Conservation (phyloP, 2,113 vertebrate genomes). For the Eolophus roseicapilla region DNA sequence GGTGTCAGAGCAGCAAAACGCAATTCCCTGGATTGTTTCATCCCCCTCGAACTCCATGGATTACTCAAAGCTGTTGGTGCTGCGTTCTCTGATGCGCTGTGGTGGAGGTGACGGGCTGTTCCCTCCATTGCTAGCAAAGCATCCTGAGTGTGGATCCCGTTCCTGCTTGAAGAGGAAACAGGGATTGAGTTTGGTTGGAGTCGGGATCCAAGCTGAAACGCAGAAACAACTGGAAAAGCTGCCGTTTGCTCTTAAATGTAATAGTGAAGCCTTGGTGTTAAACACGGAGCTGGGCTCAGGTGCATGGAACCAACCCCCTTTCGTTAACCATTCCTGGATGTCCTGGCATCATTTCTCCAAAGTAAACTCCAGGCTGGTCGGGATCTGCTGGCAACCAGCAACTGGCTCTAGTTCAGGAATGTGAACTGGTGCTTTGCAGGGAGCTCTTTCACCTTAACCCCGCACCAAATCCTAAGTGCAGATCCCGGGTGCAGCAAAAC, state of each 20-base stretch:
- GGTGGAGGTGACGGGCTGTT: neutral
- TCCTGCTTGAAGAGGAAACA: neutral
- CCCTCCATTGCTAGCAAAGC: no score
- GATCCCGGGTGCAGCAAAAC: neutral
- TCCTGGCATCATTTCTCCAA: neutral
- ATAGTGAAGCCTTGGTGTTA: neutral
- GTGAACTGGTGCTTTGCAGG: neutral
- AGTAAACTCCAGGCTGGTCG: neutral
- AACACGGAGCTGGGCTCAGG: neutral
- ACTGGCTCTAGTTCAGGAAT: neutral
- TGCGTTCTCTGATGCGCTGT: neutral
- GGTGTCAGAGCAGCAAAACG: neutral
- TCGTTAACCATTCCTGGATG: accelerated
- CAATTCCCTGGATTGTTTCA: neutral
- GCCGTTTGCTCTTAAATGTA: neutral
- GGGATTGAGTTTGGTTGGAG: neutral
- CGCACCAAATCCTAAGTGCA: accelerated
- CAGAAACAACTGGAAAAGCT: neutral
- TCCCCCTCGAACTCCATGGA: neutral
- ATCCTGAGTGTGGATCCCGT: neutral
- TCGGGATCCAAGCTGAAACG: neutral
- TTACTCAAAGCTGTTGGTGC: neutral
- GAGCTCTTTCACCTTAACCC: neutral
- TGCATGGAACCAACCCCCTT: neutral
- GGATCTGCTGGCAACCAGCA: neutral